phyloP scores from a whole-genome alignment of 1,140 invertebrate species.

The Scaptodrosophila lebanonensis region DNA sequence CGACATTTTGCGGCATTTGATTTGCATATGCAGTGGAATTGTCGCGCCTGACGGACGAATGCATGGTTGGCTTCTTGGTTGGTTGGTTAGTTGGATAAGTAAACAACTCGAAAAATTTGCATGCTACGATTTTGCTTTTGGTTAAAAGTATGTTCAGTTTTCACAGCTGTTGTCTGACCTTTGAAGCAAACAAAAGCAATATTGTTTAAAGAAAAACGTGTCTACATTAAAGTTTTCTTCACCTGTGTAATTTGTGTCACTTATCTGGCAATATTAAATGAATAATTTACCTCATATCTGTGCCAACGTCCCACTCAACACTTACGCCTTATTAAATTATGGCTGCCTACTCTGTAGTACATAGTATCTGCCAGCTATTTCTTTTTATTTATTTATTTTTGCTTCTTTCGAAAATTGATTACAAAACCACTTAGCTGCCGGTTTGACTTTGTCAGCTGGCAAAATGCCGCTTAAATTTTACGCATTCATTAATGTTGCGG shows the following conservation, averaged over 20 bases:
- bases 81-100: too few species aligned
- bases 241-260: slow-evolving; percentile 3
- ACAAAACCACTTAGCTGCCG: slow-evolving; percentile 52
- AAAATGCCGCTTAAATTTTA: slow-evolving; percentile 60
- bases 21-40: slow-evolving; percentile 30
- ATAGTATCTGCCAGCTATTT: slow-evolving; percentile 13
- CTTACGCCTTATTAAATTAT: slow-evolving; percentile 54
- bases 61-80: too few species aligned
- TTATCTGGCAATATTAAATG: slow-evolving; percentile 60
- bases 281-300: slow-evolving; percentile 64
- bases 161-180: too few species aligned
- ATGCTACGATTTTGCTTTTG: too few species aligned
- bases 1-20: slow-evolving; percentile 20
- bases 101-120: too few species aligned
- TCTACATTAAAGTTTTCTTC: too few species aligned
- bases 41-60: too few species aligned
- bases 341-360: not conserved
- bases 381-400: not conserved
- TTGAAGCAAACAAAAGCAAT: too few species aligned
- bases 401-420: slow-evolving; percentile 51
- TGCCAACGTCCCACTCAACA: slow-evolving; percentile 47
- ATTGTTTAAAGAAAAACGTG: too few species aligned
- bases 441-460: slow-evolving; percentile 36
- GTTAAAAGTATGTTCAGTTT: too few species aligned
- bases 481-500: slow-evolving; percentile 70